Percentiles rank a stretch among this genome's conserved stretches.
phyloP scores from a whole-genome alignment of 2,797 vertebrate genomes.

The Pseudochirops cupreus region DNA sequence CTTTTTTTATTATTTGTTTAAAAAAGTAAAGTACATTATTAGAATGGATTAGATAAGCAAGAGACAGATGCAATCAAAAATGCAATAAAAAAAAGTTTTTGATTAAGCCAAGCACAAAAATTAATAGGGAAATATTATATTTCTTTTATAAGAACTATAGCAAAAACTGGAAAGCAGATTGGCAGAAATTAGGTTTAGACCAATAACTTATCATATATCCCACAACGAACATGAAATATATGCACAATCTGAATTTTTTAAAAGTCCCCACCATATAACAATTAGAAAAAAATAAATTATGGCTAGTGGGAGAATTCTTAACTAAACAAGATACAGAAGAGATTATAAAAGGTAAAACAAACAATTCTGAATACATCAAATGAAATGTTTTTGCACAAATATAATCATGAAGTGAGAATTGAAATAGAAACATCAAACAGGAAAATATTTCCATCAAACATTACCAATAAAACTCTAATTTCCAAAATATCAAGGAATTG shows the following conservation, averaged over 20 bases:
- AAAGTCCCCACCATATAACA: not conserved
- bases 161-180: not conserved
- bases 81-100: no score
- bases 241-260: not conserved
- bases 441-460: not conserved
- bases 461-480: not conserved
- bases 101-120: not conserved
- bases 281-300: not conserved
- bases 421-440: not conserved
- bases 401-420: not conserved
- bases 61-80: not conserved
- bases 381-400: not conserved
- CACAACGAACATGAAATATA: not conserved
- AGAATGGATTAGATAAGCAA: not conserved
- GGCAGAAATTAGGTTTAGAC: not conserved
- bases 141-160: not conserved
- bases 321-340: not conserved
- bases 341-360: not conserved
- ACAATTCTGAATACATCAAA: not conserved
- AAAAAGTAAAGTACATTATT: not conserved
- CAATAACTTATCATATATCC: not conserved
- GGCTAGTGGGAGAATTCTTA: not conserved
- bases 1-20: not conserved
- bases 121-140: not conserved
- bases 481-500: not conserved